Base-by-base conservation (phyloP, 1,140 invertebrate species). In the Papilio polyxenes region DNA sequence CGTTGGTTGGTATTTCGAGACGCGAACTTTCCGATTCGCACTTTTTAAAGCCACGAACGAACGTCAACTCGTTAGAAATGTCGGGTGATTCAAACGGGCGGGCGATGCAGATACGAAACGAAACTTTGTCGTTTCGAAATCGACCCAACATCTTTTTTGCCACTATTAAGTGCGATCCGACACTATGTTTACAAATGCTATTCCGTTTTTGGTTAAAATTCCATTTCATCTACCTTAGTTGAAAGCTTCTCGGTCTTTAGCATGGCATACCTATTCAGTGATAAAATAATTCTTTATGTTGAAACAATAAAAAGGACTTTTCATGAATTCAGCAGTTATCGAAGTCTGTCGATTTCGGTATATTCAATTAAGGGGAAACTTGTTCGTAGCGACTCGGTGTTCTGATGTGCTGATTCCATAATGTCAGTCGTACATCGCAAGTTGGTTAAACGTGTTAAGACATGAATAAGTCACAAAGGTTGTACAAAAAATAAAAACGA, bases 341-440 rank as follows among this genome's bases (percentile, higher is more conserved):
- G 78, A 84, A 87, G 83, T 86, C 84, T 82, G 82, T 84, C 87
- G 87, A 86, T 87, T 90, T 89, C 82, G 82, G 86, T 86, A 85
- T 78, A 87, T 89, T 90, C 89, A 89, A 91, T 90, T 90, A 91
- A 86, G 85, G 82, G 59, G 82, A 88, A 88, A 89, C 91, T 87
- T 88, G 89, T 86, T 89, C 85, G 80, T 75, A 83, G 82, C 85
- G 80, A 79, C 79, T 87, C 85, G 81, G 82, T 82, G 84, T 85
- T 83, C 81, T 87, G 87, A 92, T 93, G 90, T 91, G 89, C 86
- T 91, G 91, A 91, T 89, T 92, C 88, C 85, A 89, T 92, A 92
- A 92, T 92, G 84, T 82, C 84, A 85, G 85, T 87, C 86, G 88
- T 88, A 91, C 87, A 90, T 89, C 87, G 83, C 84, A 87, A 89